Conservation (phyloP, 2,888 invertebrate genomes). For the Acrobasis suavella region DNA sequence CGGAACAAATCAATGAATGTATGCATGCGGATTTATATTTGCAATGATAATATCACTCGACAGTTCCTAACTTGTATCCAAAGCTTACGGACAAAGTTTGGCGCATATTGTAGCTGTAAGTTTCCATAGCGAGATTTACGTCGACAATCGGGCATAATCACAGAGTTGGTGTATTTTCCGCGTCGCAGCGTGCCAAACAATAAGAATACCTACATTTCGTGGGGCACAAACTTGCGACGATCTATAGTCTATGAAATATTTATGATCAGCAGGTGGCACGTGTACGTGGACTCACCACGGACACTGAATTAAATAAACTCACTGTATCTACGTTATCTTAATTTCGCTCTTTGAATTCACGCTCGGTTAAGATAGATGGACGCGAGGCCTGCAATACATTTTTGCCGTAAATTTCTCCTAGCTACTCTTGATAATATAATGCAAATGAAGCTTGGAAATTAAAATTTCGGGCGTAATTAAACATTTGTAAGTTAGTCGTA, state of each 20-base stretch:
- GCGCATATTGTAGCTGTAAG: background rate
- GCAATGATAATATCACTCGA: background rate
- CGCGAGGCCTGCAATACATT: conserved; percentile 1
- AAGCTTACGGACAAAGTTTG: background rate
- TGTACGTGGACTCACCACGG: conserved; percentile 47
- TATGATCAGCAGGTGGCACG: conserved; percentile 57
- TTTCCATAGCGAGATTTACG: conserved; percentile 1
- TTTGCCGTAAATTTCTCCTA: conserved; percentile 2
- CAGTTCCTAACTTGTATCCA: background rate
- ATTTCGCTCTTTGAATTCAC: conserved; percentile 18
- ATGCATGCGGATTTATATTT: no score
- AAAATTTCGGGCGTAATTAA: background rate
- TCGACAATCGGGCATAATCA: conserved; percentile 29
- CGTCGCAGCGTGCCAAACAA: conserved; percentile 65
- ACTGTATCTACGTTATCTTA: conserved; percentile 34
- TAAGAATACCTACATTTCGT: conserved; percentile 46
- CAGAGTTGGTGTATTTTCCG: conserved; percentile 57
- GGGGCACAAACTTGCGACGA: conserved; percentile 46
- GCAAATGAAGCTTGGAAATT: background rate
- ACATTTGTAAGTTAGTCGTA: background rate
- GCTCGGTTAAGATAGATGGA: conserved; percentile 1
- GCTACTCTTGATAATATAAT: background rate
- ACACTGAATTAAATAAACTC: conserved; percentile 50
- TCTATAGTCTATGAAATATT: conserved; percentile 49
- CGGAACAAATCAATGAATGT: no score